A percentile compares a stretch with the other conserved stretches of the same genome.
Evolutionary conservation across 2,113 vertebrate species (phyloP).

Genomic region (Ciconia boyciana): DNA sequence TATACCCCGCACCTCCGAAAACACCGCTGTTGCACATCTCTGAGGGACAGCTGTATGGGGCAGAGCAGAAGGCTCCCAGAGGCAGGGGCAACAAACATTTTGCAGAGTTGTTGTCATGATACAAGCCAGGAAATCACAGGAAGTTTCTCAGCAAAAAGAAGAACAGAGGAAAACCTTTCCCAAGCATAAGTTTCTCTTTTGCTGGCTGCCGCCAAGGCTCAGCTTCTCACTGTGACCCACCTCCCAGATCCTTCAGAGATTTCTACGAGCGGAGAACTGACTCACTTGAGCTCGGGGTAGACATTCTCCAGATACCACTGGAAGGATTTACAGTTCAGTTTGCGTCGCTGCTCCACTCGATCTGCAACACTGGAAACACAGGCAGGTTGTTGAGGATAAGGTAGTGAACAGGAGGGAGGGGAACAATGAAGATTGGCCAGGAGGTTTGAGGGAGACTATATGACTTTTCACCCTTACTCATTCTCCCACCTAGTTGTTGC

Average conservation of each 20-base stretch:
- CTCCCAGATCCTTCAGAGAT: neutral
- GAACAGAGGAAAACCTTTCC: neutral
- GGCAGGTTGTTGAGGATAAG: neutral
- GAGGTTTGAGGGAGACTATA: neutral
- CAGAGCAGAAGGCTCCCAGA: neutral
- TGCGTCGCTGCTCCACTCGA: constrained; percentile 85
- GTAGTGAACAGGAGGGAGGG: neutral
- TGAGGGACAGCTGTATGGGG: neutral
- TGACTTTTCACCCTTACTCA: neutral
- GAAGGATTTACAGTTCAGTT: constrained; percentile 95
- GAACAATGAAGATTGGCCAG: neutral
- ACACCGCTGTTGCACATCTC: neutral
- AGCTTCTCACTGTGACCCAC: neutral
- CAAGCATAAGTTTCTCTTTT: neutral
- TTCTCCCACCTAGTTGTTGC: neutral
- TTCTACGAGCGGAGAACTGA: neutral
- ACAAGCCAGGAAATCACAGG: neutral
- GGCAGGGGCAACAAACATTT: neutral
- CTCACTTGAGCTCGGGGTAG: constrained; percentile 96
- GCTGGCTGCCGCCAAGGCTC: neutral
- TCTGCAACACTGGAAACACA: constrained; percentile 83
- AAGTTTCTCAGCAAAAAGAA: neutral
- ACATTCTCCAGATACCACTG: constrained; percentile 98
- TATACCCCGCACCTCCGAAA: neutral
- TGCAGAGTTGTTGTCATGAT: neutral